Conservation (phyloP, 2,113 vertebrate genomes). For the Rattus rattus region DNA sequence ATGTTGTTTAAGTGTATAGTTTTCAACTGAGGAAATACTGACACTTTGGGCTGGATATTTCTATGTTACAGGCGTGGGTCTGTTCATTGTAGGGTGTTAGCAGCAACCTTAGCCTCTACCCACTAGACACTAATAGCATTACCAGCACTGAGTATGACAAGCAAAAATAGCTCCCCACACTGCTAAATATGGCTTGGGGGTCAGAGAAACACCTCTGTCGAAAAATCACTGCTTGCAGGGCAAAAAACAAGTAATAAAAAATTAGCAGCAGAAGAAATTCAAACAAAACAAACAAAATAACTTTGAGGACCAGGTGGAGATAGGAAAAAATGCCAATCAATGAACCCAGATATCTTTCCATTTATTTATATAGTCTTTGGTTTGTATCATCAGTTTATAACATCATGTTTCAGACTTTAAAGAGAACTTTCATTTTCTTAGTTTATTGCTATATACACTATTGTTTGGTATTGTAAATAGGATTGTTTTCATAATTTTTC, state of each 20-base stretch:
- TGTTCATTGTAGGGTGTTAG: background rate
- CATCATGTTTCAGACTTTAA: background rate
- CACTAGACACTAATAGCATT: background rate
- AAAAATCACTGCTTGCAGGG: conserved; percentile 22
- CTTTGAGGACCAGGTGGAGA: background rate
- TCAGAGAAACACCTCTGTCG: background rate
- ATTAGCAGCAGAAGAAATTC: background rate
- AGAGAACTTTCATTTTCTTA: background rate
- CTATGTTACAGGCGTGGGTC: background rate
- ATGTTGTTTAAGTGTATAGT: background rate
- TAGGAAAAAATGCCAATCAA: background rate
- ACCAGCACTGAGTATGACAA: background rate
- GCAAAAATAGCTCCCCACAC: conserved; percentile 20
- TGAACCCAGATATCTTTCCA: background rate
- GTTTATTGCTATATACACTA: background rate
- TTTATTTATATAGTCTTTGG: background rate
- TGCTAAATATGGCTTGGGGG: background rate
- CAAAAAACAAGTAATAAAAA: conserved; percentile 25
- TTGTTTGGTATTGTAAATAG: background rate
- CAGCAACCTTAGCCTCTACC: background rate
- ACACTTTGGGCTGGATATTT: background rate
- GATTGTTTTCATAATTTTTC: background rate
- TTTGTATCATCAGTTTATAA: background rate
- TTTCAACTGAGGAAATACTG: conserved; percentile 12
- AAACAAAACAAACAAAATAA: background rate